Evolutionary conservation across 37 sponge, comb jelly and placozoan genomes (phyloP), one percentile per base, ranked within the genome.

Genomic region (Cladorhizidae sp.): DNA sequence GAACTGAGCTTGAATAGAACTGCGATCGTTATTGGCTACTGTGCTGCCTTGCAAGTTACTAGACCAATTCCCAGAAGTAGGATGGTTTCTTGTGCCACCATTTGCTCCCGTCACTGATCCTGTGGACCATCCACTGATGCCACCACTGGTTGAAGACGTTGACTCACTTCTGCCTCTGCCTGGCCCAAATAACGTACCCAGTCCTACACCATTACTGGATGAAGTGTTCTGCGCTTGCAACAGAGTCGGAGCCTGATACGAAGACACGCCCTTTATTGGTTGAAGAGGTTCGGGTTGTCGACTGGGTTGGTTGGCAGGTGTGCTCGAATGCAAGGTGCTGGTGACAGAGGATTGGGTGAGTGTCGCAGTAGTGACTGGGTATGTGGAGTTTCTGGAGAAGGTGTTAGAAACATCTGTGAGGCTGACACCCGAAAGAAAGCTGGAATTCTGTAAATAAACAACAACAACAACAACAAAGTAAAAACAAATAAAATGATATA

Each of bases 391-490:
- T 71, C 39, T 67, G 35, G 36, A 31, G 68, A 38, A 38, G 14
- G 39, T 41, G 28, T 22, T 17, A 40, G 49, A 41, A 8, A 45
- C 1, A 7, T 71, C 49, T 23, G 49, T 11, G 3, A 23, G 49
- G 17, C 31, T 12, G 5, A 65, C 2, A 15, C 72, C 72, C 1
- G 43, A 71, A 23, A 42, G 50, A 22, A 49, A 71, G 9, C 20
- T 22, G 17, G 72, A 25, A 71, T 26, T 71, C 72, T 71, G n/a
- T 41, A 33, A 29, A 65, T 5, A 65, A 61, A n/a, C 20, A 61
- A 61, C 12, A 31, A 65, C 32, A 35, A 65, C 32, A 65, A 35
- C 2, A 32, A 65, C 12, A 65, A 65, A 61, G 2, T 31, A 65
- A 31, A 5, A 65, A 65, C 21, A 2, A 71, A 65, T 31, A 9